Evolutionary conservation across 2,797 vertebrate species (phyloP).

Genomic region (Peromyscus attwateri): DNA sequence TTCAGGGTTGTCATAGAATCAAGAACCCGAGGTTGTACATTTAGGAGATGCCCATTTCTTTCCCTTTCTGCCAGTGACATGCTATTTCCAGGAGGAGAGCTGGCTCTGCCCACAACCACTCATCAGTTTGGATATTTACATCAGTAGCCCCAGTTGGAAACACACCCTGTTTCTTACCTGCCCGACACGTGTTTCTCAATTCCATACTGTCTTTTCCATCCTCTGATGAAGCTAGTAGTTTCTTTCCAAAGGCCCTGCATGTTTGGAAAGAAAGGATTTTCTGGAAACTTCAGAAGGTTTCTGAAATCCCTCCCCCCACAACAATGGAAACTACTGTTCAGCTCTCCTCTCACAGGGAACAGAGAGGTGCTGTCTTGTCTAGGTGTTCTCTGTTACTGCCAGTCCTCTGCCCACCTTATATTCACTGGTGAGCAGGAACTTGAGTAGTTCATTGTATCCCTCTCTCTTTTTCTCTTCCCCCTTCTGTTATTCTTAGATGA

Average conservation of each 20-base stretch:
- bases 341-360: rapidly evolving
- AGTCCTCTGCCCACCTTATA: rapidly evolving
- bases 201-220: not conserved
- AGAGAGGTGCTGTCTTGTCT: rapidly evolving
- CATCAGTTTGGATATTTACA: not conserved
- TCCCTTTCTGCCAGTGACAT: not conserved
- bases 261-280: not conserved
- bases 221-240: not conserved
- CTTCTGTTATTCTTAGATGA: not conserved
- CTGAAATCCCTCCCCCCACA: not conserved
- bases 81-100: not conserved
- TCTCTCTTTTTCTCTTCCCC: not conserved
- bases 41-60: not conserved
- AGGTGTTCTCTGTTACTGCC: rapidly evolving
- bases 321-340: not conserved
- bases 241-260: not conserved
- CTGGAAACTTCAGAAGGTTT: not conserved
- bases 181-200: not conserved
- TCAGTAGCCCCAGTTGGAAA: not conserved
- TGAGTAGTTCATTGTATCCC: not conserved
- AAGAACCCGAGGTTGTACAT: not conserved
- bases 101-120: rapidly evolving
- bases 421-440: not conserved
- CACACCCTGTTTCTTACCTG: not conserved
- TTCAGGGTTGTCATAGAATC: not conserved